Conservation (phyloP, 2,888 invertebrate genomes). For the Tubulanus polymorphus region DNA sequence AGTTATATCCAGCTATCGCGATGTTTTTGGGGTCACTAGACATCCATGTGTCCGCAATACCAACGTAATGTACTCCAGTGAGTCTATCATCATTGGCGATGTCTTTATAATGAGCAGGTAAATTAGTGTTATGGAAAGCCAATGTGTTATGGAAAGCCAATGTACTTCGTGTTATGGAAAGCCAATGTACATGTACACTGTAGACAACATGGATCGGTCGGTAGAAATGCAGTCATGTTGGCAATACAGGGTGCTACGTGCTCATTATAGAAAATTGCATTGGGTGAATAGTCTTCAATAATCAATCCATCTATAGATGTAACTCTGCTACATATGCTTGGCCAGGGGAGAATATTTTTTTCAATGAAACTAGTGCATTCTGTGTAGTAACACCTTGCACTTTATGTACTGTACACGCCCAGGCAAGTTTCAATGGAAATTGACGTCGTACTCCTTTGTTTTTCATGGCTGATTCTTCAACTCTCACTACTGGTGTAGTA, state of each 20-base stretch:
- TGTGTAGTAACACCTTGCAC: background rate
- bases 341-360: background rate
- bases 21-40: background rate
- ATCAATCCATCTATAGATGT: background rate
- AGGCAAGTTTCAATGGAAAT: slow-evolving; percentile 1
- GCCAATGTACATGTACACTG: too few relatives aligned
- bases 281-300: too few relatives aligned
- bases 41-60: slow-evolving; percentile 1
- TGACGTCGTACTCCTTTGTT: too few relatives aligned
- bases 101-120: slow-evolving; percentile 1
- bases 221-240: too few relatives aligned
- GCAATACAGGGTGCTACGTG: too few relatives aligned
- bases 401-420: slow-evolving; percentile 4
- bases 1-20: background rate
- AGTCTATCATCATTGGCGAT: background rate
- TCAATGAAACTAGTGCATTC: background rate
- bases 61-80: background rate
- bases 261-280: too few relatives aligned
- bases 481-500: too few relatives aligned
- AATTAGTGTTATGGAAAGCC: background rate
- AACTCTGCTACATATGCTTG: slow-evolving; percentile 6
- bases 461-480: too few relatives aligned
- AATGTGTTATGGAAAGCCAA: too few relatives aligned
- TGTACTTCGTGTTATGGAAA: too few relatives aligned
- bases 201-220: too few relatives aligned